Evolutionary conservation across 2,113 vertebrate species (phyloP), one percentile per base, ranked within the genome.

Genomic region (Corythornis madagascariensis): DNA sequence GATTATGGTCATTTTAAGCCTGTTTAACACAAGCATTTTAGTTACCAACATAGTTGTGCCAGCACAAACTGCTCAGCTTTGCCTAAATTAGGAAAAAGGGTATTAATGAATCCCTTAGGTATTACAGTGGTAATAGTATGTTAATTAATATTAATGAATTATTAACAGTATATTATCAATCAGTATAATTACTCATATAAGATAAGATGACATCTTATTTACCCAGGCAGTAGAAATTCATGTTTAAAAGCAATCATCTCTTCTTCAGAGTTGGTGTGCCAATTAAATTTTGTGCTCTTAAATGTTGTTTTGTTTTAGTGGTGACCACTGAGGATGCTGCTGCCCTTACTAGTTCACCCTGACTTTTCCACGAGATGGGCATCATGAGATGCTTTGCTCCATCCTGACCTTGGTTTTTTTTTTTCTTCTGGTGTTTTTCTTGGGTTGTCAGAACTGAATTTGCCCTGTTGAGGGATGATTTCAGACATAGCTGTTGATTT

Each of bases 401-500:
- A 38, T 86, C 73, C 38, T 83, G 55, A 56, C 22, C 11, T 45
- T 82, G 59, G n/a, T 52, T 59, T 45, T 66, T 52, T 69, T 38
- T 47, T 59, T 69, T 15, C 18, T 43, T 48, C 76, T 53, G 13
- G 53, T 72, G 22, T 61, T 80, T 83, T 83, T 29, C 43, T 79
- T 76, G 70, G n/a, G 25, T 72, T 91, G 75, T 67, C 75, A 85
- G 75, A 85, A 59, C 75, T 53, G 66, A 57, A 57, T 89, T 86
- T 77, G 50, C 57, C 56, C 8, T 6, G 28, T 15, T 71, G 59
- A 80, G 70, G 77, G 70, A 76, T 66, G 71, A 47, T 72, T 76
- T 87, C 79, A 90, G 83, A 80, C 6, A 1, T 92, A 67, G 42
- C 47, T 82, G 53, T 88, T 93, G 66, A 88, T 82, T 84, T 88